Conservation (phyloP, 2,888 invertebrate genomes). For the Rhogogaster chlorosoma region DNA sequence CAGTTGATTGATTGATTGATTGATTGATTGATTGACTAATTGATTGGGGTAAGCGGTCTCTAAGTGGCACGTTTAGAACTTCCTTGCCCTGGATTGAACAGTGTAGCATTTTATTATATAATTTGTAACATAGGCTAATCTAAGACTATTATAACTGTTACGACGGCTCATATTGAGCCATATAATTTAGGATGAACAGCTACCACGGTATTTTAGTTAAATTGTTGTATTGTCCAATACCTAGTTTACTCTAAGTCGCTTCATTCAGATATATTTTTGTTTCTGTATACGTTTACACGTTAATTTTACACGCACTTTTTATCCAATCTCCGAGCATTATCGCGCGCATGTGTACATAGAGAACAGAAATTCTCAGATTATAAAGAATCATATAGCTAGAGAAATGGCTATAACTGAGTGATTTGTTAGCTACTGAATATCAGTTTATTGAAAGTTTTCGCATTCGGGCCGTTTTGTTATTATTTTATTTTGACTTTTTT, state of each 20-base stretch:
- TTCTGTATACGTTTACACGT: slow-evolving; percentile 50
- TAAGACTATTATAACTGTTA: slow-evolving; percentile 68
- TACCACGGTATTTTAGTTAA: slow-evolving; percentile 71
- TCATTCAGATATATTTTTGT: slow-evolving; percentile 52
- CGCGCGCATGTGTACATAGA: slow-evolving; percentile 54
- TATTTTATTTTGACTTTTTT: not conserved
- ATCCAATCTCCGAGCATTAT: slow-evolving; percentile 54
- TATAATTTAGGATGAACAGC: slow-evolving; percentile 67
- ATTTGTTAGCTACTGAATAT: slow-evolving; percentile 19
- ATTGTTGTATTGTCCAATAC: slow-evolving; percentile 68
- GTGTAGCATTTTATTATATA: slow-evolving; percentile 54
- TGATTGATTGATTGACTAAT: slow-evolving; percentile 38
- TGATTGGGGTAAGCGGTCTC: slow-evolving; percentile 40
- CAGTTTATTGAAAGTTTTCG: not conserved
- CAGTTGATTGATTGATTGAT: slow-evolving; percentile 4
- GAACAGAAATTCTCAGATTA: slow-evolving; percentile 16
- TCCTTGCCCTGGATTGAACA: slow-evolving; percentile 44
- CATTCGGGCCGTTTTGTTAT: not conserved
- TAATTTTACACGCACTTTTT: slow-evolving; percentile 53
- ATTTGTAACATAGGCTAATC: slow-evolving; percentile 66
- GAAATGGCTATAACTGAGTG: not conserved
- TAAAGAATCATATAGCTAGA: slow-evolving; percentile 20
- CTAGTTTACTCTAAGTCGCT: slow-evolving; percentile 54
- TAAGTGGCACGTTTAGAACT: slow-evolving; percentile 47
- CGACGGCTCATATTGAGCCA: slow-evolving; percentile 74